Base-by-base conservation (phyloP, 2,113 vertebrate species). In the Rhinolophus sinicus region DNA sequence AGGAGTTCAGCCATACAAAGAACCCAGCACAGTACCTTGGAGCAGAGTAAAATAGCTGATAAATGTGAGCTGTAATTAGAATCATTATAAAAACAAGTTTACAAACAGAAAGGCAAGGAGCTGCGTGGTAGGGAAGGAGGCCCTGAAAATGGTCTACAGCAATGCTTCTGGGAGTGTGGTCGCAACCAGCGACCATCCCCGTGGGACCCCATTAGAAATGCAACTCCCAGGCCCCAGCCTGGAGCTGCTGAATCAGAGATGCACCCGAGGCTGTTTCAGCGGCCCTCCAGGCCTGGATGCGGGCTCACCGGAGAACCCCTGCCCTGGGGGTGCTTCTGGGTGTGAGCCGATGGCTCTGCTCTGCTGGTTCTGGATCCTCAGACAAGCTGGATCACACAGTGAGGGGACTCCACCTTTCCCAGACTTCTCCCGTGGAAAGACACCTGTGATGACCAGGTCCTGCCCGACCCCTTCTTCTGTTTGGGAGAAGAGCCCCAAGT, bases 51-150 rank as follows among this genome's bases (percentile, higher is more conserved):
- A 80, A 72, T 3, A 21, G n/a, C 6, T 69, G 50, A 9, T n/a
- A 60, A 65, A 18, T 16, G 10, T 10, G 2, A 76, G 73, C 13
- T 9, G 7, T 19, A 12, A 77, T 69, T 15, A 50, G 9, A 28
- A 80, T 47, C 22, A 38, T 26, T 35, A 47, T 11, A 56, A 75
- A 95, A 62, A 28, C 58, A 44, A 9, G 58, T 11, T 50, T 60
- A 69, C 16, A 44, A n/a, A 40, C 24, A 56, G 47, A 65, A 72
- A 30, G 21, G 21, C 7, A n/a, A 38, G 44, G 40, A 44, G 15
- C 52, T n/a, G 3, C 0, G 1, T 65, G 50, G 24, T 47, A 9
- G 3, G 10, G 8, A 26, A 18, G 50, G 26, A 0, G 52, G 24
- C 4, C 33, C 69, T 18, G 10, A 18, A 30, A 8, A 33, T 2